phyloP scores from a whole-genome alignment of 2,113 vertebrate genomes.

The Micromys minutus region DNA sequence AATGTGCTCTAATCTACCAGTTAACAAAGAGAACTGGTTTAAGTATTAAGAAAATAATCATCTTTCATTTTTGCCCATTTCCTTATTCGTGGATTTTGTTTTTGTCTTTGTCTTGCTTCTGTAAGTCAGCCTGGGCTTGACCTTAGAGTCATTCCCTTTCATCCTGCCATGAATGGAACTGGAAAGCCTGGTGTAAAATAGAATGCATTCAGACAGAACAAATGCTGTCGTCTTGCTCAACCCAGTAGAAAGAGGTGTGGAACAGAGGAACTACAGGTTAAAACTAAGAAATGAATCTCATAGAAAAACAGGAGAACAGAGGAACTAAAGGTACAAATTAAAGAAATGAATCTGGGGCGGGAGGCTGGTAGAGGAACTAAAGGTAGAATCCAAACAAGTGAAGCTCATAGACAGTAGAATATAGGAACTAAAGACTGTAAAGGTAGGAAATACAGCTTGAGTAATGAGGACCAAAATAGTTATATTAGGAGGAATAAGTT shows the following conservation, averaged over 20 bases:
- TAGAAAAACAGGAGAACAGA: not conserved
- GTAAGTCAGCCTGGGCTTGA: not conserved
- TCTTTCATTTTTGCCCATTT: not conserved
- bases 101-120: not conserved
- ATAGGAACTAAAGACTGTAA: no score
- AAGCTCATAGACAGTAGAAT: not conserved
- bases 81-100: not conserved
- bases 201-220: not conserved
- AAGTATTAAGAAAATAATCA: not conserved
- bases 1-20: not conserved
- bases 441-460: not conserved
- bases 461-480: not conserved
- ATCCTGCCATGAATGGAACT: not conserved
- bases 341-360: not conserved
- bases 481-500: not conserved
- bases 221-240: not conserved
- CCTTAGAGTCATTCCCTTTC: not conserved
- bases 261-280: not conserved
- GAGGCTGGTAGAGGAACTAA: not conserved
- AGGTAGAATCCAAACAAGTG: not conserved
- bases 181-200: not conserved
- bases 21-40: not conserved
- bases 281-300: not conserved
- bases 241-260: not conserved
- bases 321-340: not conserved